phyloP scores from a whole-genome alignment of 1,140 invertebrate genomes.

The Lethrus apterus region DNA sequence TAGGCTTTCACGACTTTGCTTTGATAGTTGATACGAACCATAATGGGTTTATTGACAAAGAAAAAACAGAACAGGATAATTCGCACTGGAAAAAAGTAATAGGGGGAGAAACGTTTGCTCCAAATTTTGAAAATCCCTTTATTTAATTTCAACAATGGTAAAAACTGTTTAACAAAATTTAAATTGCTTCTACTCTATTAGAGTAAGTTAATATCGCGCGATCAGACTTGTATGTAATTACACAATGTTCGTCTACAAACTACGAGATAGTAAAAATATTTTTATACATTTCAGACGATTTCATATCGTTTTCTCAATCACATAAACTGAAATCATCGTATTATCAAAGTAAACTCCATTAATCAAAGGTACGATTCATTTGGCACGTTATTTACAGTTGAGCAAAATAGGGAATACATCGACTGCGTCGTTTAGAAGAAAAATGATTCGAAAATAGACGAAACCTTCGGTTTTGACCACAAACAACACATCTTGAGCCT shows the following conservation, averaged over 20 bases:
- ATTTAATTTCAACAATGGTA: background rate
- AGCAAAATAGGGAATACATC: too few relatives aligned
- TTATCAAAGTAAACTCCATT: background rate
- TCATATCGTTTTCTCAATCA: conserved; percentile 5
- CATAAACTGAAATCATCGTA: conserved; percentile 1
- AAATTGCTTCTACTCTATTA: conserved; percentile 1
- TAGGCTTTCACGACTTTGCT: background rate
- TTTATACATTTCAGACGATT: conserved; percentile 11
- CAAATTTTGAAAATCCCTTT: background rate
- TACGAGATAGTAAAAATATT: conserved; percentile 12
- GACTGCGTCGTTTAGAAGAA: conserved; percentile 1
- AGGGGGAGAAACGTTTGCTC: background rate
- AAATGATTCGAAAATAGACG: background rate
- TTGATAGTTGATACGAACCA: too few relatives aligned
- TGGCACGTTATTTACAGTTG: conserved; percentile 1
- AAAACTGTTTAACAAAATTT: background rate
- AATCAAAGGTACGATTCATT: conserved; percentile 1
- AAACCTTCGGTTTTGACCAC: background rate
- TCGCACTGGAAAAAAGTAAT: background rate
- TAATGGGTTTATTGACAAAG: too few relatives aligned
- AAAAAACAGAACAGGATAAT: too few relatives aligned
- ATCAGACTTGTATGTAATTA: too few relatives aligned
- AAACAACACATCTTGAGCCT: background rate
- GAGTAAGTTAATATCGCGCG: too few relatives aligned
- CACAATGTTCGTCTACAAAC: conserved; percentile 5